These are phyloP conservation scores for Heliornis fulica DNA, from an alignment of 2,113 vertebrate species.

Conservation along the genomic window DNA sequence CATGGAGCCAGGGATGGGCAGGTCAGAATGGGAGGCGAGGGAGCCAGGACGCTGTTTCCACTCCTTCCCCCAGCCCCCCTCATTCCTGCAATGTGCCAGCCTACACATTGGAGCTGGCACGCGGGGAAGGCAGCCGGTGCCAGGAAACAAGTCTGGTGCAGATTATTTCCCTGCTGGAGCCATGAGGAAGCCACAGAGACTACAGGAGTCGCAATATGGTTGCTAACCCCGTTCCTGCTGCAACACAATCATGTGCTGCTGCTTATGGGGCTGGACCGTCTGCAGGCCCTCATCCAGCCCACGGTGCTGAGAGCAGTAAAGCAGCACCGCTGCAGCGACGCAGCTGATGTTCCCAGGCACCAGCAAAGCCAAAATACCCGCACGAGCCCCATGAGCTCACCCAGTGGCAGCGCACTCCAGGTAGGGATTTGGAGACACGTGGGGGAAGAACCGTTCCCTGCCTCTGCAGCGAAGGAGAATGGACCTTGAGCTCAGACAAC, in stretches of 20 bases:
- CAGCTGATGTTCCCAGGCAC: not conserved
- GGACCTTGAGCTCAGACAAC: not conserved
- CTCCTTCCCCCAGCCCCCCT: not conserved
- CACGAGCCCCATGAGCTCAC: not conserved
- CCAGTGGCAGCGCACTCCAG: not conserved
- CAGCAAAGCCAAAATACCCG: not conserved
- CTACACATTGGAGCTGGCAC: conserved; percentile 54
- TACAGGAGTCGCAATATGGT: conserved; percentile 4
- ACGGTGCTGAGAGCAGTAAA: rapidly evolving
- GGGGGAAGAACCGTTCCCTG: not conserved
- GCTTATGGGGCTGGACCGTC: not conserved
- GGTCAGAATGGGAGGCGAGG: not conserved
- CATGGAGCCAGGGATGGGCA: not conserved
- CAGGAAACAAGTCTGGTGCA: conserved; percentile 53
- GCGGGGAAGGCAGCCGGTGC: not conserved
- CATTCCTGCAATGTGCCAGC: conserved; percentile 33
- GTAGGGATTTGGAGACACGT: rapidly evolving
- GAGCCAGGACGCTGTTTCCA: not conserved
- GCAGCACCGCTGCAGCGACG: not conserved
- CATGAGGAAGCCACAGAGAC: not conserved
- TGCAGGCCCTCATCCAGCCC: not conserved
- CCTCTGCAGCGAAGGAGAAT: not conserved
- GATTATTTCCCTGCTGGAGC: conserved; percentile 48
- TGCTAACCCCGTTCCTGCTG: not conserved
- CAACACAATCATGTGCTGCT: not conserved